Base-by-base conservation (phyloP, 1,140 invertebrate species). In the Zaprionus ghesquierei region DNA sequence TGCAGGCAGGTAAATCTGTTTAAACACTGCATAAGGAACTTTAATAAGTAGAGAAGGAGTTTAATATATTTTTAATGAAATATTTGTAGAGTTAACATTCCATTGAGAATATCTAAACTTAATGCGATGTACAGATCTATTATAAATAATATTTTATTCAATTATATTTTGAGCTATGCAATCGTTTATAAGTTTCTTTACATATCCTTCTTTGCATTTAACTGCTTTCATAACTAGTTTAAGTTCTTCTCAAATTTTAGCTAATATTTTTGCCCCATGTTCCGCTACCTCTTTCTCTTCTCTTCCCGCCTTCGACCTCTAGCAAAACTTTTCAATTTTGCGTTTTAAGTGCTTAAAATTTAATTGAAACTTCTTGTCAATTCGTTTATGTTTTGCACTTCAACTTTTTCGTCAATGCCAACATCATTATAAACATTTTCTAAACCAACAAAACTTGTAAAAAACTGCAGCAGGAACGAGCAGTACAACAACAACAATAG, bases 391-490 rank as follows among this genome's bases (percentile, higher is more conserved):
- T 46, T 54, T 60, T 41, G 46, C 58, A 60, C 35, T 41, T 41
- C 35, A 41, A 41, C 35, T 41, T 41, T 41, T 41, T 41, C 58
- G 15, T 41, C 53, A 25, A 51, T 59, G 69, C 54, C 46, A 72
- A 60, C 63, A 44, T 59, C 55, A 66, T 72, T 72, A 72, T 66
- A 44, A 59, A 54, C 54, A 59, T 66, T 72, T 49, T 44, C 64
- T 66, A 72, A 72, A 54, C 63, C 63, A 72, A 66, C 66, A 66
- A 54, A 59, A 72, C 63, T 72, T 72, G 44, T 35, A 72, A 58
- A 71, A 66, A 59, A 51, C 10, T 38, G 12, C 22, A 38, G 55
- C n/a, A 56, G 58, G 23, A 59, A 12, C 12, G 5, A 50, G 25
- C 23, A 18, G 4, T n/a, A 50, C 5, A 29, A 15, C n/a, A 27